A percentile compares a stretch with the other conserved stretches of the same genome.
Evolutionary conservation across 2,888 invertebrate species (phyloP).

Genomic region (Boloria selene): DNA sequence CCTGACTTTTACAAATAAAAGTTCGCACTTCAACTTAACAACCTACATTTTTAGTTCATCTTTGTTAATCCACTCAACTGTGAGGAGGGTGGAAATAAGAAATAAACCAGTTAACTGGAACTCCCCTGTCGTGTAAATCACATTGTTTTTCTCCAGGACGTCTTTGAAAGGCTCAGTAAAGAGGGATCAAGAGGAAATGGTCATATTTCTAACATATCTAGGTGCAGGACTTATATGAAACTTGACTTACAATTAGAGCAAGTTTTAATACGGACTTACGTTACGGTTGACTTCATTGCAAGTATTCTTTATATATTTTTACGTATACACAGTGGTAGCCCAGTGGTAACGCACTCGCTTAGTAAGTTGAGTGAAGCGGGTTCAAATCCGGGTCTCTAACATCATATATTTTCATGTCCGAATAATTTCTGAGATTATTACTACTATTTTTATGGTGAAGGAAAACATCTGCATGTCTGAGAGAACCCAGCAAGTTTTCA

Average conservation of each 20-base stretch:
- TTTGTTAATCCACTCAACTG: conserved; percentile 34
- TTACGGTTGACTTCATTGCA: too few relatives aligned
- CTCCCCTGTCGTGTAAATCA: conserved; percentile 26
- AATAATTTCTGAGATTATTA: too few relatives aligned
- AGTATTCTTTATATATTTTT: too few relatives aligned
- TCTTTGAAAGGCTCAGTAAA: conserved; percentile 22
- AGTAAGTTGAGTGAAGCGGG: too few relatives aligned
- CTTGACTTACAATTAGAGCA: conserved; percentile 15
- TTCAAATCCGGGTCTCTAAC: too few relatives aligned
- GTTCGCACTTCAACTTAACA: conserved; percentile 25
- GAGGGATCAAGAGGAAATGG: conserved; percentile 17
- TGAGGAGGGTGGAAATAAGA: conserved; percentile 27
- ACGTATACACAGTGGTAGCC: too few relatives aligned
- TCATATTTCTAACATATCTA: conserved; percentile 12
- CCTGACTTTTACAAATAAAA: conserved; percentile 21
- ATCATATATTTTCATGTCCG: too few relatives aligned
- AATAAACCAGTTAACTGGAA: conserved; percentile 26
- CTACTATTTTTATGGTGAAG: too few relatives aligned
- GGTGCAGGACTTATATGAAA: neutral
- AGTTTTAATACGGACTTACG: too few relatives aligned
- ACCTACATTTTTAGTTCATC: conserved; percentile 36
- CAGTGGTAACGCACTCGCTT: too few relatives aligned
- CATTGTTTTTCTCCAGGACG: conserved; percentile 30
- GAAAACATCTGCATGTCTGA: too few relatives aligned
- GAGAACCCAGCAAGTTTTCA: too few relatives aligned